These are phyloP conservation scores for Tricholaema leucomelas DNA, from an alignment of 2,113 vertebrate species.

Conservation along the genomic window DNA sequence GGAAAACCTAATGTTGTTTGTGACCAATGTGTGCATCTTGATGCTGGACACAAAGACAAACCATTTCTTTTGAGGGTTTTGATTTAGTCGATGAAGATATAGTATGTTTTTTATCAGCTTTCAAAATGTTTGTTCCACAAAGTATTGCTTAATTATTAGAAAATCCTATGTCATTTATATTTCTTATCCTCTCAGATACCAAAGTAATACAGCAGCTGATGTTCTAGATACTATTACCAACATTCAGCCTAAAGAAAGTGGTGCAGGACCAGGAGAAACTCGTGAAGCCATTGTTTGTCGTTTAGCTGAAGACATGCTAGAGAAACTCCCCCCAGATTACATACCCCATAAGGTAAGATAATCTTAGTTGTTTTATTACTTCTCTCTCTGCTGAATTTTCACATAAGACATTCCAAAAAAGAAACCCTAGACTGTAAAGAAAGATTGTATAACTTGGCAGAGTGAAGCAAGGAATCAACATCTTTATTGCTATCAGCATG, in stretches of 20 bases:
- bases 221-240: conserved; percentile 79
- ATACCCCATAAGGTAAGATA: conserved; percentile 74
- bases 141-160: not conserved
- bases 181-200: conserved; percentile 70
- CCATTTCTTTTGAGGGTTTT: not conserved
- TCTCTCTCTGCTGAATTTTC: not conserved
- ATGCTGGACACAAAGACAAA: not conserved
- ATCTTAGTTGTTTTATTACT: not conserved
- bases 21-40: not conserved
- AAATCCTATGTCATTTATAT: not conserved
- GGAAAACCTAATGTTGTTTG: not conserved
- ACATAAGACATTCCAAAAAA: not conserved
- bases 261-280: conserved; percentile 76
- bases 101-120: not conserved
- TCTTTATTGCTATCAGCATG: not conserved
- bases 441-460: not conserved
- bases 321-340: conserved; percentile 79
- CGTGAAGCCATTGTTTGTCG: conserved; percentile 76
- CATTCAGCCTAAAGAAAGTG: conserved; percentile 82
- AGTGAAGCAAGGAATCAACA: not conserved
- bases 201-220: conserved; percentile 77
- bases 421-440: not conserved
- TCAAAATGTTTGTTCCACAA: not conserved
- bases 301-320: conserved; percentile 80
- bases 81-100: not conserved